These are phyloP conservation scores for Harpalus rufipes DNA, from an alignment of 2,888 invertebrate species.

Conservation along the genomic window DNA sequence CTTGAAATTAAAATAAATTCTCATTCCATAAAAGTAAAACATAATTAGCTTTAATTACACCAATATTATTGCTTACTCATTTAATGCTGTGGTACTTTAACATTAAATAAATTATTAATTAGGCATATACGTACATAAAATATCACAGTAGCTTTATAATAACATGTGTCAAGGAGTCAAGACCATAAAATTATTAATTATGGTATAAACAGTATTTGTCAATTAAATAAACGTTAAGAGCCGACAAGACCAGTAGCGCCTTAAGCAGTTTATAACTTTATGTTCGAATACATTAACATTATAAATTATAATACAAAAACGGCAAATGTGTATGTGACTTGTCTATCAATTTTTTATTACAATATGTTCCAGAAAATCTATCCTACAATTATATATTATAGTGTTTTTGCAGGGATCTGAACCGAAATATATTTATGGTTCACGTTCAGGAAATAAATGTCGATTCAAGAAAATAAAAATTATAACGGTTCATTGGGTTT, in stretches of 20 bases:
- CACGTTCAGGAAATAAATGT: too few relatives aligned
- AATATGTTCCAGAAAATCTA: too few relatives aligned
- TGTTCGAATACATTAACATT: not conserved
- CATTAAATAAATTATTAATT: slow-evolving; percentile 18
- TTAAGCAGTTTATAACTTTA: not conserved
- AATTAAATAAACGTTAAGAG: slow-evolving; percentile 28
- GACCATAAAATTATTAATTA: slow-evolving; percentile 21
- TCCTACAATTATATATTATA: too few relatives aligned
- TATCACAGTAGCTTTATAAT: not conserved
- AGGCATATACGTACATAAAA: not conserved
- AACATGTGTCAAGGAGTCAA: slow-evolving; percentile 1
- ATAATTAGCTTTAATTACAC: slow-evolving; percentile 9
- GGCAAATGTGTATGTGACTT: not conserved
- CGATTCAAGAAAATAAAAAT: too few relatives aligned
- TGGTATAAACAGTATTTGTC: slow-evolving; percentile 22
- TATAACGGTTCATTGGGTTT: too few relatives aligned
- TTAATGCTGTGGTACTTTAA: slow-evolving; percentile 1
- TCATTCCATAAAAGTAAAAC: slow-evolving; percentile 3
- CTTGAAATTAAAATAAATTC: not conserved
- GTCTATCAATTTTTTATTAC: not conserved
- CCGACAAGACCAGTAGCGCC: not conserved
- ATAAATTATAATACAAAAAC: not conserved
- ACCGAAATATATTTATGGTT: too few relatives aligned
- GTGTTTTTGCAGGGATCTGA: too few relatives aligned
- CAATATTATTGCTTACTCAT: not conserved